Base-by-base conservation (phyloP, 2,797 vertebrate species). In the Oryzias dopingdopingensis region DNA sequence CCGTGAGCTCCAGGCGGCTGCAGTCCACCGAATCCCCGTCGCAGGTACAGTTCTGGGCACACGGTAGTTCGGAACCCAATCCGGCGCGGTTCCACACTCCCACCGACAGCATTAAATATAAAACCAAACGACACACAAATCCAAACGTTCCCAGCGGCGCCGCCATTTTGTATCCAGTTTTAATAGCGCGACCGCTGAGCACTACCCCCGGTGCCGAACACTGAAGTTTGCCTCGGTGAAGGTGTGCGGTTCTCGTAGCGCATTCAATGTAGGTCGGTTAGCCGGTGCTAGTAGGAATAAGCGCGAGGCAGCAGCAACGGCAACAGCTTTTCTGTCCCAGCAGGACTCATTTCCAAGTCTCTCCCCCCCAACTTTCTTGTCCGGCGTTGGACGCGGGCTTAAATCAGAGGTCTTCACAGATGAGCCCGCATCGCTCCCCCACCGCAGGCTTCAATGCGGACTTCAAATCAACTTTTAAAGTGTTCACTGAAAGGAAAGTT, bases 91-190 rank as follows among this genome's bases (percentile, higher is more conserved):
- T 20, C 2, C 87, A 65, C 69, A 91, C 74, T 82, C 75, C 76
- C 51, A 88, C 20, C 41, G 78, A 79, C 24, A 92, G 59, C 68
- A 92, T 72, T 56, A 91, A 85, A 88, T 86, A 90, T 76, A 92
- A 87, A 68, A 89, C 66, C 76, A 57, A 77, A 46, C 57, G 77
- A 77, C 70, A 88, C 80, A 86, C 61, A 48, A 59, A 81, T 89
- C 88, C 88, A 72, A 85, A 81, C 62, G 81, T 86, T 88, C 89
- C 89, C 82, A 53, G 76, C 77, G 87, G 80, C 86, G 91, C 91
- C 90, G 91, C 92, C 93, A 94, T 94, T 90, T 92, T 93, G 91
- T 93, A 90, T 92, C 91, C 92, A 90, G 89, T 77, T 88, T 89
- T 83, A 89, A 83, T 79, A 85, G 87, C 77, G 84, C 84, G 85